phyloP scores from a whole-genome alignment of 2,797 vertebrate genomes.

The Gymnodraco acuticeps region DNA sequence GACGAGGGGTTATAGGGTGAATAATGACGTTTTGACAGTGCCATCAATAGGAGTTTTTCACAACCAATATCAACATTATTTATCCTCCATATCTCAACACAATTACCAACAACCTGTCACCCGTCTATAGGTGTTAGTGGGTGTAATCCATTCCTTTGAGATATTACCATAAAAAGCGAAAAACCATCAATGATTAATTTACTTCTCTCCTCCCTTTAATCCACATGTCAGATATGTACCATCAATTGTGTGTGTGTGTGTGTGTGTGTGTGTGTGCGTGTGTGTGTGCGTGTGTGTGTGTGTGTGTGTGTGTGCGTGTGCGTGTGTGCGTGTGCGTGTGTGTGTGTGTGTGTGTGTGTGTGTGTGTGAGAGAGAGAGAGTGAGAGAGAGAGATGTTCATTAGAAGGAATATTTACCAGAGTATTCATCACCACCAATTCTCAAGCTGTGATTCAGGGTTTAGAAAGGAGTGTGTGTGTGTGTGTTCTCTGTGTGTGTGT shows the following conservation, averaged over 20 bases:
- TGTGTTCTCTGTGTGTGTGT: not conserved
- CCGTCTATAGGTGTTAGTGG: not conserved
- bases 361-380: not conserved
- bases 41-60: not conserved
- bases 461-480: not conserved
- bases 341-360: not conserved
- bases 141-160: not conserved
- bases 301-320: no score
- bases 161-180: not conserved
- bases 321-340: not conserved
- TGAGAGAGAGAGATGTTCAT: conserved; percentile 2
- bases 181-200: not conserved
- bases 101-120: not conserved
- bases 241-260: not conserved
- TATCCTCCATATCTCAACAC: not conserved
- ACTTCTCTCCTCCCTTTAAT: conserved; percentile 5
- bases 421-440: conserved; percentile 27
- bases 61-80: no score
- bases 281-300: no score
- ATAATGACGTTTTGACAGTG: not conserved
- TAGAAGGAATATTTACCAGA: conserved; percentile 14
- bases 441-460: conserved; percentile 24
- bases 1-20: not conserved
- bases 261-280: no score
- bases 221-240: conserved; percentile 14